Conservation (phyloP, 2,888 invertebrate genomes). For the Mythimna albipuncta region DNA sequence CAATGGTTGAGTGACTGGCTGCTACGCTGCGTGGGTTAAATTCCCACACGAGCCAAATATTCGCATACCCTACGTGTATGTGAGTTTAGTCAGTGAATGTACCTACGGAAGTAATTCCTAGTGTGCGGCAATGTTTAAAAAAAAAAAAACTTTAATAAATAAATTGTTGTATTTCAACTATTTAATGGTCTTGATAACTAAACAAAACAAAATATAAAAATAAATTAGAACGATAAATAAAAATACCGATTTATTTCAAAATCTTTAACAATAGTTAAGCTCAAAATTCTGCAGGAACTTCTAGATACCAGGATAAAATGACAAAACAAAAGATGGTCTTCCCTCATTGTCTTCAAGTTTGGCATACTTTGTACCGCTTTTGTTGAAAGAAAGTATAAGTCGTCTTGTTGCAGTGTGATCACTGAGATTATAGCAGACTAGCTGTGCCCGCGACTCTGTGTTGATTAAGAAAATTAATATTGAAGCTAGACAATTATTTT, state of each 20-base stretch:
- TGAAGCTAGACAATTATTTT: neutral
- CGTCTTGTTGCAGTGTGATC: slow-evolving; percentile 26
- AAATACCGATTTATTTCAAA: slow-evolving; percentile 13
- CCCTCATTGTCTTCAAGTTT: slow-evolving; percentile 47
- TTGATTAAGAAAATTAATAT: neutral
- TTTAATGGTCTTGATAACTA: too few species aligned
- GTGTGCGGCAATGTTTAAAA: too few species aligned
- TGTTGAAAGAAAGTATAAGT: slow-evolving; percentile 31
- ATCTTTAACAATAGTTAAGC: slow-evolving; percentile 1
- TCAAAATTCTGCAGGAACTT: slow-evolving; percentile 20
- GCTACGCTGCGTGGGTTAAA: too few species aligned
- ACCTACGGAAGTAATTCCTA: too few species aligned
- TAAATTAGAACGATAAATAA: neutral
- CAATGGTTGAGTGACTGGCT: too few species aligned
- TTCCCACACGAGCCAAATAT: too few species aligned
- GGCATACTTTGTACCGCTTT: slow-evolving; percentile 30
- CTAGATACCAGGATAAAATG: slow-evolving; percentile 28
- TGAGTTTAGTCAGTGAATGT: too few species aligned
- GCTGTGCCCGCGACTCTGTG: neutral
- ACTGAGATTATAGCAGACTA: slow-evolving; percentile 22
- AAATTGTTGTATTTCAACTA: too few species aligned
- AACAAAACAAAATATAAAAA: neutral
- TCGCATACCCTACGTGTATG: too few species aligned
- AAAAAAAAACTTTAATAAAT: too few species aligned
- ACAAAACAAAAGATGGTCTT: slow-evolving; percentile 44